Conservation (phyloP, 1,140 invertebrate genomes). For the Zeugodacus cucurbitae region DNA sequence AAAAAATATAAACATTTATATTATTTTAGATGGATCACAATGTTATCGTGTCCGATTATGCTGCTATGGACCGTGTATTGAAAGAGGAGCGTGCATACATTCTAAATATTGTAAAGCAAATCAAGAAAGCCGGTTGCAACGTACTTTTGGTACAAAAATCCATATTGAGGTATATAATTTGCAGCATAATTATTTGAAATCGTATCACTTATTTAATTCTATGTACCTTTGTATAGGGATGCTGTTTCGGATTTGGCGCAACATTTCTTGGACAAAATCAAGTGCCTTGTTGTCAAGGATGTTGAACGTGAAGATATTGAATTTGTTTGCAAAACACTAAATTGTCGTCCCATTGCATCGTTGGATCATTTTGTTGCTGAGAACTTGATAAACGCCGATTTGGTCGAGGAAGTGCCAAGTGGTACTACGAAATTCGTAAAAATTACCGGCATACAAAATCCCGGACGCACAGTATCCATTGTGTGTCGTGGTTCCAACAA, state of each 20-base stretch:
- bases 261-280: constrained; percentile 99
- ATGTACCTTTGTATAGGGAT: constrained; percentile 69
- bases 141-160: constrained; percentile 98
- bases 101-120: constrained; percentile 98
- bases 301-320: constrained; percentile 98
- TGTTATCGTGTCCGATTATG: constrained; percentile 97
- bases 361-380: constrained; percentile 97
- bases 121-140: constrained; percentile 98
- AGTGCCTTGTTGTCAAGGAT: constrained; percentile 98
- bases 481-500: constrained; percentile 97
- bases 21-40: constrained; percentile 93
- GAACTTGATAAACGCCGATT: constrained; percentile 89
- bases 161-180: constrained; percentile 77
- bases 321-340: constrained; percentile 95
- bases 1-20: not conserved
- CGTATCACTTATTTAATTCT: not conserved
- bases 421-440: constrained; percentile 94
- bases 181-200: not conserved
- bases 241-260: constrained; percentile 96
- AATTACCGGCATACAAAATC: constrained; percentile 90
- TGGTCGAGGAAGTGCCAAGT: constrained; percentile 94
- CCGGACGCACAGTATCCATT: constrained; percentile 92
- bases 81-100: constrained; percentile 98
- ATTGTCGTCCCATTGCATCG: constrained; percentile 97
- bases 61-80: constrained; percentile 98